Conservation (phyloP, 1,140 invertebrate species). For the Globodera rostochiensis region DNA sequence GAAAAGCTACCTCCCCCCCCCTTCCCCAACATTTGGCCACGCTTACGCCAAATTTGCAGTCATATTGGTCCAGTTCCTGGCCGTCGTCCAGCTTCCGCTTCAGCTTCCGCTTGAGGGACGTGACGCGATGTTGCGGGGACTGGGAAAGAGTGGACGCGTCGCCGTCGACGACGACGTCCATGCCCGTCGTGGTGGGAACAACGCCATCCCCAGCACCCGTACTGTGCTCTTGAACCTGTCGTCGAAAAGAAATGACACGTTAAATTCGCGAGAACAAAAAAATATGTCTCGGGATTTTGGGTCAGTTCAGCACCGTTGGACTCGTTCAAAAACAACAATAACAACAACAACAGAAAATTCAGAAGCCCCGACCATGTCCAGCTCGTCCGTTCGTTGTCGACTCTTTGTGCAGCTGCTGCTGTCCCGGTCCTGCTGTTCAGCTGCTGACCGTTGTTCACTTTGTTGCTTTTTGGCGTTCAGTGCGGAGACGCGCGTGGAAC, state of each 20-base stretch:
- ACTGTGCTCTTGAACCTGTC: constrained; percentile 31
- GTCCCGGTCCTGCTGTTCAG: too few relatives aligned
- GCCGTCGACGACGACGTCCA: background rate
- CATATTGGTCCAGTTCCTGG: constrained; percentile 50
- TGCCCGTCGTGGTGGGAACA: background rate
- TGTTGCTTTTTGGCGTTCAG: constrained; percentile 56
- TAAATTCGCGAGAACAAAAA: too few relatives aligned
- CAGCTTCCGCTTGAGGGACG: constrained; percentile 40
- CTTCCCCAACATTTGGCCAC: background rate
- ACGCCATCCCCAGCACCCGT: too few relatives aligned
- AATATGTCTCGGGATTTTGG: too few relatives aligned
- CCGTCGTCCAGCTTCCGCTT: constrained; percentile 47
- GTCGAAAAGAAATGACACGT: background rate
- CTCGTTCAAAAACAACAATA: too few relatives aligned
- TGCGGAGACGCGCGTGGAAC: constrained; percentile 48
- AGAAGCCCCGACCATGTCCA: background rate
- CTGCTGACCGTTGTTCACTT: constrained; percentile 15
- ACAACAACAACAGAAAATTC: too few relatives aligned
- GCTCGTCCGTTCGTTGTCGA: too few relatives aligned
- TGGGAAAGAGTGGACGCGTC: constrained; percentile 25
- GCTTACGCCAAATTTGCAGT: constrained; percentile 54
- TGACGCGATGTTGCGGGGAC: constrained; percentile 5
- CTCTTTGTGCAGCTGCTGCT: too few relatives aligned
- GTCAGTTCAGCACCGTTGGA: too few relatives aligned
- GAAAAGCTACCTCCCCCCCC: background rate